Conservation (phyloP, 2,888 invertebrate genomes). For the Eurytoma californica region DNA sequence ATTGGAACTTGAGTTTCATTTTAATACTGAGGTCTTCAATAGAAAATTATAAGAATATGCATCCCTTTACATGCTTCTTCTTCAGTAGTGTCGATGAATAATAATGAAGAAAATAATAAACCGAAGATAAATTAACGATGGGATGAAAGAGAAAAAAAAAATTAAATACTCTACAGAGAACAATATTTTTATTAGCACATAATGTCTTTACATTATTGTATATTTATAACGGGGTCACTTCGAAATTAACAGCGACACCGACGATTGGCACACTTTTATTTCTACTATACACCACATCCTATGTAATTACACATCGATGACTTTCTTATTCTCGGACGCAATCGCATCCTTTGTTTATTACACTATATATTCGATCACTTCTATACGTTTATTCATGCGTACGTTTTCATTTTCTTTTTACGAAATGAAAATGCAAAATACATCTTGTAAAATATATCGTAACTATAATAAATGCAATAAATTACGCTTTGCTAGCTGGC, state of each 20-base stretch:
- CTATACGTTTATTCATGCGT: constrained; percentile 11
- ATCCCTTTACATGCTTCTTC: too few species aligned
- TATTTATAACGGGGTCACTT: constrained; percentile 16
- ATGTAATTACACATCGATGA: constrained; percentile 41
- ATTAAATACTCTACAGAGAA: constrained; percentile 44
- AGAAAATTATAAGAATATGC: too few species aligned
- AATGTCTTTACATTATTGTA: constrained; percentile 45
- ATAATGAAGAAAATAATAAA: background rate
- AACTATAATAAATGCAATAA: constrained; percentile 28
- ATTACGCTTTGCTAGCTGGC: constrained; percentile 16
- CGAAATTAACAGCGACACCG: constrained; percentile 10
- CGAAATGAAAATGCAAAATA: constrained; percentile 20
- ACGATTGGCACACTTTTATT: constrained; percentile 36
- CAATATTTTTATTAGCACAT: constrained; percentile 53
- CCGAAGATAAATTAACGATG: too few species aligned
- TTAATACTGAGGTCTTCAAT: too few species aligned
- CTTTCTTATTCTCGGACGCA: constrained; percentile 22
- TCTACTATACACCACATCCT: constrained; percentile 38
- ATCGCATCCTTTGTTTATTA: background rate
- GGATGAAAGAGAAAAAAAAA: background rate
- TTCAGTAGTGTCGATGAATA: too few species aligned
- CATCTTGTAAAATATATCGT: constrained; percentile 30
- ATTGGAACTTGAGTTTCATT: too few species aligned
- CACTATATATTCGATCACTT: background rate
- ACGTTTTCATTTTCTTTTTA: background rate